Conservation (phyloP, 2,797 vertebrate genomes). For the Allobates femoralis region DNA sequence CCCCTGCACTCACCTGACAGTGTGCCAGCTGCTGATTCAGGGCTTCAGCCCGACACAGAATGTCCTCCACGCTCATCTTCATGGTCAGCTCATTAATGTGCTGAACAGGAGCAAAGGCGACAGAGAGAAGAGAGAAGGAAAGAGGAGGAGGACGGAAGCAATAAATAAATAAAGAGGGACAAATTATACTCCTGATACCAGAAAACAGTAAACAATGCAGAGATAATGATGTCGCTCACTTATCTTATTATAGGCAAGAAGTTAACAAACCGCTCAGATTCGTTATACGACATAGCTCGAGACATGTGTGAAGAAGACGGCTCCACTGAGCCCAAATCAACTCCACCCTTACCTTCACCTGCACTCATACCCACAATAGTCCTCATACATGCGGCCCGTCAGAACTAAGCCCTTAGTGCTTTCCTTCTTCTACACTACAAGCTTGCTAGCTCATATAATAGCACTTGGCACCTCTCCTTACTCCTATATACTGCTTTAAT, state of each 20-base stretch:
- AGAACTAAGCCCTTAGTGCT: too few species aligned
- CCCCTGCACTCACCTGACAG: slow-evolving; percentile 67
- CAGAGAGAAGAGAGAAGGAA: slow-evolving; percentile 1
- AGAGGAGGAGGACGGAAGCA: background rate
- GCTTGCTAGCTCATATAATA: too few species aligned
- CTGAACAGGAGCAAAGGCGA: slow-evolving; percentile 70
- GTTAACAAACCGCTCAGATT: background rate
- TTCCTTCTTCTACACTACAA: too few species aligned
- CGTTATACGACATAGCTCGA: background rate
- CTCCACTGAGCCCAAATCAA: too few species aligned
- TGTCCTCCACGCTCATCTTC: slow-evolving; percentile 84
- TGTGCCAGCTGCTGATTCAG: slow-evolving; percentile 79
- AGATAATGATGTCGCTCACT: background rate
- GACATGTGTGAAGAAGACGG: background rate
- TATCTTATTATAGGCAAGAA: background rate
- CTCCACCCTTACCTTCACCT: too few species aligned
- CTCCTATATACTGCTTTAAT: too few species aligned
- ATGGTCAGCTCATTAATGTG: slow-evolving; percentile 92
- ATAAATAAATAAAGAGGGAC: background rate
- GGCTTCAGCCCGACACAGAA: slow-evolving; percentile 80
- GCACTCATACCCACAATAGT: too few species aligned
- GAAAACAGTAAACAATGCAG: background rate
- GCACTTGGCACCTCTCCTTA: too few species aligned
- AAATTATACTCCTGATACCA: background rate
- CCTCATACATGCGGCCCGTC: too few species aligned